These are phyloP conservation scores for Microdon myrmicae DNA, from an alignment of 2,888 invertebrate genomes.

Conservation along the genomic window DNA sequence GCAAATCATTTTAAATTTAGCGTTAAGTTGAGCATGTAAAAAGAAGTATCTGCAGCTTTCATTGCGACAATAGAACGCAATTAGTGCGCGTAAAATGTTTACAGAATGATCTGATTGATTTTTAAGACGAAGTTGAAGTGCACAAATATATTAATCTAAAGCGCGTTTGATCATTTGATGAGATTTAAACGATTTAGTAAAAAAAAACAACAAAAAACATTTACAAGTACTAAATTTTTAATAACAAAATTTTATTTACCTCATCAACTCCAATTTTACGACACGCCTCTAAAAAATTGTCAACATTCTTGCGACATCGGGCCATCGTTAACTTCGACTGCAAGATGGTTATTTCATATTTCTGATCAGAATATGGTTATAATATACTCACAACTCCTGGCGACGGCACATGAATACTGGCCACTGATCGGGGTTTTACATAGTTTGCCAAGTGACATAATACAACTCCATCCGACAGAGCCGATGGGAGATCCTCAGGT, in stretches of 20 bases:
- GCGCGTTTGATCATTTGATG: slow-evolving; percentile 46
- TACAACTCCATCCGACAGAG: slow-evolving; percentile 91
- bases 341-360: slow-evolving; percentile 69
- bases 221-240: not conserved
- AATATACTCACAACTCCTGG: slow-evolving; percentile 81
- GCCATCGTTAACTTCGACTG: slow-evolving; percentile 97
- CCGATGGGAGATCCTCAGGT: slow-evolving; percentile 85
- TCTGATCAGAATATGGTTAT: too few species aligned
- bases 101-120: not conserved
- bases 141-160: slow-evolving; percentile 54
- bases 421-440: slow-evolving; percentile 89
- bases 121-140: not conserved
- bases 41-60: slow-evolving; percentile 2
- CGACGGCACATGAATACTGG: slow-evolving; percentile 94
- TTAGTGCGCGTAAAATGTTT: slow-evolving; percentile 4
- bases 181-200: not conserved
- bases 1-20: slow-evolving; percentile 3
- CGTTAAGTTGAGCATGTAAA: not conserved
- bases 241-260: slow-evolving; percentile 71
- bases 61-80: slow-evolving; percentile 7
- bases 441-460: slow-evolving; percentile 94
- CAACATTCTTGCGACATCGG: slow-evolving; percentile 91
- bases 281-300: slow-evolving; percentile 95
- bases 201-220: not conserved
- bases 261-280: slow-evolving; percentile 93